Conservation (phyloP, 2,797 vertebrate genomes). For the Sebastes trivittatus region DNA sequence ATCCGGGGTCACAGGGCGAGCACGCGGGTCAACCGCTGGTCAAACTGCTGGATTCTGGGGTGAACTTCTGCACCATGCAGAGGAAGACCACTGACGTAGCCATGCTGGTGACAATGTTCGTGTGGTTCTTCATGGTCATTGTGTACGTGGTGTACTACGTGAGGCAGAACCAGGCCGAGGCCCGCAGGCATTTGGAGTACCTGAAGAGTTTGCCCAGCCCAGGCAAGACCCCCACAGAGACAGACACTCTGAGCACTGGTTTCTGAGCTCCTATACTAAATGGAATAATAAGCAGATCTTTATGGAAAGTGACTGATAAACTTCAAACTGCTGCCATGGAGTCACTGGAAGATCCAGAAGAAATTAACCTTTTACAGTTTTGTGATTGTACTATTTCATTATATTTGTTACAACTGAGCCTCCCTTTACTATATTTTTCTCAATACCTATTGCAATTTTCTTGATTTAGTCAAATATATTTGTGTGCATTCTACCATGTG, state of each 20-base stretch:
- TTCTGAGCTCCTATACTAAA: conserved; percentile 66
- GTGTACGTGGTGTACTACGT: conserved; percentile 84
- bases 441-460: not conserved
- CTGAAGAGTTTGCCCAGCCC: conserved; percentile 83
- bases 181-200: conserved; percentile 81
- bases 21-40: conserved; percentile 79
- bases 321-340: conserved; percentile 9
- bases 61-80: conserved; percentile 85
- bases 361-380: conserved; percentile 14
- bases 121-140: conserved; percentile 85
- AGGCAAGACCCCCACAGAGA: conserved; percentile 70
- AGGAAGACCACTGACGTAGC: conserved; percentile 83
- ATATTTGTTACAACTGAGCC: conserved; percentile 18
- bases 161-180: conserved; percentile 82
- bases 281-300: conserved; percentile 18
- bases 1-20: conserved; percentile 72
- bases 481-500: not conserved
- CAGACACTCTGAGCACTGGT: conserved; percentile 82
- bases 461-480: not conserved
- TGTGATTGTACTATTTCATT: conserved; percentile 25
- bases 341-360: not conserved
- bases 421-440: not conserved
- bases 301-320: conserved; percentile 1
- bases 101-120: conserved; percentile 85
- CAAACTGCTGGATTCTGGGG: conserved; percentile 80